A percentile compares a stretch with the other conserved stretches of the same genome.
phyloP scores from a whole-genome alignment of 2,888 invertebrate species.

The Halictus ligatus region DNA sequence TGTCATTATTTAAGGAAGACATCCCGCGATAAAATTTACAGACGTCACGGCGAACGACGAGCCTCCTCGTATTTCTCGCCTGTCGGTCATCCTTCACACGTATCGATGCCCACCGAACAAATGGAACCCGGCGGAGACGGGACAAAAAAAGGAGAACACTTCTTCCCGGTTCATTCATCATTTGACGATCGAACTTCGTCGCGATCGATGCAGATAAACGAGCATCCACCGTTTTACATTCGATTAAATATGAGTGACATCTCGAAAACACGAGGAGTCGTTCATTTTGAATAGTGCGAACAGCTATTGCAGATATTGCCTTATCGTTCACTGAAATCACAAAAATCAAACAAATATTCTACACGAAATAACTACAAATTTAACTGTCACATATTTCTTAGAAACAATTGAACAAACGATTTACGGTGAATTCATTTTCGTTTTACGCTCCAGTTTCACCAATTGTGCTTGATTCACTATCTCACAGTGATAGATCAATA shows the following conservation, averaged over 20 bases:
- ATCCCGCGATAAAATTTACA: conserved; percentile 68
- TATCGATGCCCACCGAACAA: conserved; percentile 34
- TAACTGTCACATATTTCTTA: no score
- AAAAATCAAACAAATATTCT: not conserved
- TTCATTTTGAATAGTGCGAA: not conserved
- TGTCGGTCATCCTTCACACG: conserved; percentile 42
- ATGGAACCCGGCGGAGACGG: not conserved
- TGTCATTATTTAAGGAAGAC: conserved; percentile 75
- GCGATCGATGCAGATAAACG: not conserved
- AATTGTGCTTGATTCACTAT: no score
- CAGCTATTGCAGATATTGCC: not conserved
- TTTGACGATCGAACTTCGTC: conserved; percentile 28
- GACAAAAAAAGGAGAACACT: not conserved
- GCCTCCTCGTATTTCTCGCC: conserved; percentile 34
- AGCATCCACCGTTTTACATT: not conserved
- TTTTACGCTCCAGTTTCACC: no score
- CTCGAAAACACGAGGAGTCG: not conserved
- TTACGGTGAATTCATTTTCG: no score
- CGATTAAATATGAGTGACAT: not conserved
- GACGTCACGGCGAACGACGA: conserved; percentile 45
- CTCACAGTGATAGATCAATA: not conserved
- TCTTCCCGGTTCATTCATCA: conserved; percentile 37
- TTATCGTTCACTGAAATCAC: not conserved
- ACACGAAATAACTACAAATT: not conserved
- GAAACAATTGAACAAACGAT: no score